Base-by-base conservation (phyloP, 1,140 invertebrate genomes). In the Drosophila lowei region DNA sequence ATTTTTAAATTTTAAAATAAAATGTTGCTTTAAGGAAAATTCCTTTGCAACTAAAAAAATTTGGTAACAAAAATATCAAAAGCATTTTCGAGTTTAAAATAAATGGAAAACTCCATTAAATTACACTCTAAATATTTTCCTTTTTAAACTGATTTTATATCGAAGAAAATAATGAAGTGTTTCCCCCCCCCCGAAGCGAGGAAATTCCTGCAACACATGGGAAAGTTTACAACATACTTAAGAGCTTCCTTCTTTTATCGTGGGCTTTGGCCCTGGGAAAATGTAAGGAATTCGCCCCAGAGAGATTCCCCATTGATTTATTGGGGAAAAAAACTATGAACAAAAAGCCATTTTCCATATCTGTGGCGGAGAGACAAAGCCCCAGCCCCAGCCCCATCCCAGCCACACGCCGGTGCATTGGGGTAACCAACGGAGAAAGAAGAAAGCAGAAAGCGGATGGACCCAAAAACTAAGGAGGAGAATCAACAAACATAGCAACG, bases 341-440 rank as follows among this genome's bases (percentile, higher is more conserved):
- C 46, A 21, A 18, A 49, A 62, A 73, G 57, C 38, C 53, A 80
- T 77, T 72, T 85, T 80, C 18, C 18, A 18, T 18, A 18, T 18
- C 18, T 86, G 76, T 70, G 78, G 79, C 78, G 66, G 74, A 71
- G 54, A 61, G 42, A 64, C 54, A 64, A 61, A 34, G 30, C 30
- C 30, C 30, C 66, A 46, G n/a, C n/a, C n/a, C n/a, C n/a, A n/a
- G n/a, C 48, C 63, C 38, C 60, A 55, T 25, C 11, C 48, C 25
- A 43, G 62, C 72, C 81, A 77, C 80, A 85, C 77, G 80, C 77
- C n/a, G n/a, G n/a, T n/a, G n/a, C n/a, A n/a, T n/a, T n/a, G n/a
- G n/a, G n/a, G n/a, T n/a, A n/a, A n/a, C n/a, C n/a, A n/a, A n/a
- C 43, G 54, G 63, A 38, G 41, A 34, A 67, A 18, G 18, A 18